These are phyloP conservation scores for Rachycentron canadum DNA, from an alignment of 2,797 vertebrate genomes.

Conservation along the genomic window DNA sequence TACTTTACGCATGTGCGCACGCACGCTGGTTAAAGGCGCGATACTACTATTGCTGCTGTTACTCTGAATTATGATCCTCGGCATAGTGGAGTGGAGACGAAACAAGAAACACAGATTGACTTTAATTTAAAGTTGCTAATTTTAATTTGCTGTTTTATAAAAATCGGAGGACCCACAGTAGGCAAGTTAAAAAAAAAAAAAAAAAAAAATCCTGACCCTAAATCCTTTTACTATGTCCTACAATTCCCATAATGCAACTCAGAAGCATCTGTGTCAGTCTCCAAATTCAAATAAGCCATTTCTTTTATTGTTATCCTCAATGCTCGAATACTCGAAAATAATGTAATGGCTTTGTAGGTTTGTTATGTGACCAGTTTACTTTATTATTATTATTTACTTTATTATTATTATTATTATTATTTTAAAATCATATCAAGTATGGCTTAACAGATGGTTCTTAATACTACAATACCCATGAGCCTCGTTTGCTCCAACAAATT, in stretches of 20 bases:
- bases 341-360: background rate
- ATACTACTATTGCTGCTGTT: constrained; percentile 41
- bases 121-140: background rate
- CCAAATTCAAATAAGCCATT: background rate
- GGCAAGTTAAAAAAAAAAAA: background rate
- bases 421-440: background rate
- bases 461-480: background rate
- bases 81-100: background rate
- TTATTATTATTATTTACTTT: background rate
- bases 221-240: constrained; percentile 1
- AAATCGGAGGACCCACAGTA: background rate
- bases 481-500: background rate
- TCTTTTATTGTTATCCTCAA: background rate
- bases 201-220: background rate
- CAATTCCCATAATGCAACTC: constrained; percentile 35
- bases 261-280: background rate
- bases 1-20: constrained; percentile 74
- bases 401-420: too few relatives aligned
- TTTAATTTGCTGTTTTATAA: background rate
- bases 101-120: background rate
- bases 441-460: background rate
- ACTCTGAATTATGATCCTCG: constrained; percentile 34
- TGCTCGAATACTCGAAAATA: background rate
- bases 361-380: background rate
- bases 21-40: constrained; percentile 69